A percentile compares a stretch with the other conserved stretches of the same genome.
phyloP scores from a whole-genome alignment of 2,888 invertebrate species.

The Laspeyria flexula region DNA sequence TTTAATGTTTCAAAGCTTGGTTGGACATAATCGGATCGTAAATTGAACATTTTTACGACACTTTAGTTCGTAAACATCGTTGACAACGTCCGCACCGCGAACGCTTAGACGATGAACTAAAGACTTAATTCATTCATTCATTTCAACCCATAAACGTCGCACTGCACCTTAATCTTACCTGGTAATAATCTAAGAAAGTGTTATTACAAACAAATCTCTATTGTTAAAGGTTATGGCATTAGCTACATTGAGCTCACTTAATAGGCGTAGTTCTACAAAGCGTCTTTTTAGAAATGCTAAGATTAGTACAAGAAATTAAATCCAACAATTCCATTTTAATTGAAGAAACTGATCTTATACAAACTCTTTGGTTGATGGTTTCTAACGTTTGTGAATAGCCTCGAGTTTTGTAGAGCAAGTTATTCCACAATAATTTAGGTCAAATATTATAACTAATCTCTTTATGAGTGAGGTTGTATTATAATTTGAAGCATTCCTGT shows the following conservation, averaged over 20 bases:
- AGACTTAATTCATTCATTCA: too few species aligned
- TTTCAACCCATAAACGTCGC: constrained; percentile 1
- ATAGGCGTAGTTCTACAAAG: too few species aligned
- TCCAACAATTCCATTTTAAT: constrained; percentile 39
- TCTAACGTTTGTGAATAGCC: neutral
- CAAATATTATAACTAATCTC: too few species aligned
- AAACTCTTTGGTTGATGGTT: neutral
- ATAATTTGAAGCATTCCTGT: too few species aligned
- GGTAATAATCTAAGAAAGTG: constrained; percentile 1
- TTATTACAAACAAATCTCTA: constrained; percentile 15
- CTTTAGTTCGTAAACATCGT: constrained; percentile 30
- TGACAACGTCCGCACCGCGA: constrained; percentile 29
- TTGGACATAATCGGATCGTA: constrained; percentile 46
- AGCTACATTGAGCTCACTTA: constrained; percentile 17
- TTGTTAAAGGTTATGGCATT: constrained; percentile 27
- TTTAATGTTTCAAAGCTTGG: constrained; percentile 46
- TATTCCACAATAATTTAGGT: neutral
- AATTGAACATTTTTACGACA: constrained; percentile 46
- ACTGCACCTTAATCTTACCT: constrained; percentile 4
- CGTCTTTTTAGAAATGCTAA: too few species aligned
- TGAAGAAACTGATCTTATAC: constrained; percentile 1
- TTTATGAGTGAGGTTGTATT: too few species aligned
- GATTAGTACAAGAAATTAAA: constrained; percentile 45
- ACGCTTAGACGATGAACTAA: constrained; percentile 19
- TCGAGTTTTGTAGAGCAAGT: neutral